Evolutionary conservation across 1,140 invertebrate species (phyloP), one percentile per base, ranked within the genome.

Genomic region (Drosophila sucinea): DNA sequence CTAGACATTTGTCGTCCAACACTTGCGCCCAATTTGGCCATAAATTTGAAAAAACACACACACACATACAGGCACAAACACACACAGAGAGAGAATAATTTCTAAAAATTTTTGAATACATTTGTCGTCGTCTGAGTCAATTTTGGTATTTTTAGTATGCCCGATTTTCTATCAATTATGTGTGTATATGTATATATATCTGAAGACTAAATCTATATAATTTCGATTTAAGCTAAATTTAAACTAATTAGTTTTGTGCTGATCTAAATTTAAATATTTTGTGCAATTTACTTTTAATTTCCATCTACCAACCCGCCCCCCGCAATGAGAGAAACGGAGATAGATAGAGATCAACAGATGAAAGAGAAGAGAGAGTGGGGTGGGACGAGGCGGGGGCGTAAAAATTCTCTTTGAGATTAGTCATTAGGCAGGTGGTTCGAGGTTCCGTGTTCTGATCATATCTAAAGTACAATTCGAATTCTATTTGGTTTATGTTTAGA

Each of bases 21-120:
- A 79, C 66, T 82, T 86, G 79, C 62, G 79, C 84, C 84, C 84
- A 83, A 89, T 87, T 87, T 87, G 83, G 83, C 84, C 72, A 87
- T 89, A 87, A 83, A 87, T 87, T 87, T 87, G n/a, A 84, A 77
- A 87, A 79, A 81, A 51, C 8, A 35, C 33, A 4, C 8, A 6
- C 3, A 38, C 35, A 38, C 35, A 38, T 10, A 38, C 35, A 38
- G 8, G 11, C 35, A 38, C 10, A 38, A 2, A 38, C 10, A 27
- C 23, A 51, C 23, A 51, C 25, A 27, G 7, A 51, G 1, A 62
- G 7, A 4, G 29, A 23, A 64, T 29, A 64, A 41, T 79, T 57
- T 67, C 40, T 32, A 51, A 29, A 40, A 25, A 51, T 38, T 64
- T 54, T 51, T 41, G 44, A 73, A 65, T 60, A 69, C 77, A 54